Evolutionary conservation across 2,888 invertebrate genomes (phyloP), one percentile per base, ranked within the genome.

Genomic region (Dexiosoma caninum): DNA sequence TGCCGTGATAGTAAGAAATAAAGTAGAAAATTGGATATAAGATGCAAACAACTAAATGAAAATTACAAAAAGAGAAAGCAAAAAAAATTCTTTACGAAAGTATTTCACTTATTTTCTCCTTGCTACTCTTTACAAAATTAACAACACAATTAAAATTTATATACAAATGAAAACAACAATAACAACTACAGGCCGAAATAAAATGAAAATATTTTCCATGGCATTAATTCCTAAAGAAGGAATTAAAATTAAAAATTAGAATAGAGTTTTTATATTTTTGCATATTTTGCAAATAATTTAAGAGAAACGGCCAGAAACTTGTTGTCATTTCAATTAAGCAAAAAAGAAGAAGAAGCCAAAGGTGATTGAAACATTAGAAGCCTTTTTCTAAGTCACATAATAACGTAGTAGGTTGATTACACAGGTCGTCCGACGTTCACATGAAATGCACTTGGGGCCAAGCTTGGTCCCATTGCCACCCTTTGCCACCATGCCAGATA

Each of bases 131-230:
- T 62, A 77, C 44, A 80, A 77, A 77, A 82, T 82, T 82, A 82
- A 79, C 82, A 82, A 80, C 82, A 82, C 82, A 82, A 82, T 82
- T 82, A 79, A 77, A 82, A 79, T 74, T 77, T 80, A 77, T 79
- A 67, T 74, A 62, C 55, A 76, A 80, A 74, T 62, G 59, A 35
- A 21, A 55, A 67, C 30, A 57, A 51, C 10, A 44, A 19, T 14
- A 60, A 23, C 30, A 67, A 9, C 35, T 37, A 16, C 14, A 49
- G 2, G 14, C 9, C 21, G 14, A 75, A 64, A 27, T 60, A 51
- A 27, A 67, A 62, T 37, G 42, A 44, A 44, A 44, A 70, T 67
- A 81, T 57, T 81, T 77, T 81, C 72, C 72, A 57, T 69, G 80
- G 71, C 46, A 81, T 81, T 81, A 64, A 81, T 62, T 72, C 72